Base-by-base conservation (phyloP, 30 jellyfish, hydroid and myxozoan genomes). In the Turritopsis dohrnii region DNA sequence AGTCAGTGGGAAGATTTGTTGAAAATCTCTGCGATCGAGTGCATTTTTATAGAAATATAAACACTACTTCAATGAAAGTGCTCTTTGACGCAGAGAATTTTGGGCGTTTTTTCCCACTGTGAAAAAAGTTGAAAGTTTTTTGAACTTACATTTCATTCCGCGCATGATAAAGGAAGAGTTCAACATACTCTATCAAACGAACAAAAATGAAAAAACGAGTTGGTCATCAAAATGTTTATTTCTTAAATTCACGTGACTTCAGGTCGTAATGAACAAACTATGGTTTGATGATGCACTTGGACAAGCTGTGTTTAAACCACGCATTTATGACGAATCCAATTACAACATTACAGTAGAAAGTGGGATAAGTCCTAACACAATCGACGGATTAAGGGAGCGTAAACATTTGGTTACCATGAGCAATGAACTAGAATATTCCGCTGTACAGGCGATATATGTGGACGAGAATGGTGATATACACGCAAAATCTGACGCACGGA, bases 401-500 rank as follows among this genome's bases (percentile, higher is more conserved):
- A 69, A 69, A 69, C 77, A 69, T 69, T 8, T 19, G 30, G 30
- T 69, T n/a, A 69, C 31, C 77, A 27, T 9, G 77, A 27, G 31
- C 28, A 69, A 69, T 21, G 77, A 69, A 69, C 30, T 69, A 27
- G 77, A 69, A 69, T 69, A 22, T 69, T 69, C 97, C 24, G 69
- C 99, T n/a, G 96, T 86, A 7, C 99, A 94, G 80, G 99, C 97
- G 23, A 89, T 94, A 21, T 89, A 81, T 71, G 95, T 88, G 7
- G 99, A 89, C 71, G 72, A 87, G 20, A 77, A 84, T 28, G 89
- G 88, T 23, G 22, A 88, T 52, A 86, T 94, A 23, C 87, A 85
- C 72, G 99, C 97, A 21, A 94, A 88, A 81, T 88, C 97, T n/a
- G 99, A 94, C 74, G 95, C 96, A 18, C 74, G 99, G 22, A 94